Evolutionary conservation across 2,113 vertebrate species (phyloP), one percentile per base, ranked within the genome.

Genomic region (Australoheros scitulus): DNA sequence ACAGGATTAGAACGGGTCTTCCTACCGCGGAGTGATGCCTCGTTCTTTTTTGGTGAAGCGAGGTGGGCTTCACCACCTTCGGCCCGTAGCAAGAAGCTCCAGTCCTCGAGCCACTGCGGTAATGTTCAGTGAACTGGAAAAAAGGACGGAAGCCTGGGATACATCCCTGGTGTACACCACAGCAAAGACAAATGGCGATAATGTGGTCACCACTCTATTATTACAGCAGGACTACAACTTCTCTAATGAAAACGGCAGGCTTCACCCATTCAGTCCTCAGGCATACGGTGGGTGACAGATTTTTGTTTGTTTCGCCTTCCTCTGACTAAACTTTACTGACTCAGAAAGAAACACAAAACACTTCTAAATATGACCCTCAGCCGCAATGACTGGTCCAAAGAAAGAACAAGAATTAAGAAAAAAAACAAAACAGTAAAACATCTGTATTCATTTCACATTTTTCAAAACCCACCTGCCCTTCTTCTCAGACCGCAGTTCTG

Each of bases 1-100:
- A 65, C 26, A 5, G 59, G 10, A 72, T 17, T 29, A 65, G 2
- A 80, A 7, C 18, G 15, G 11, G 17, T 52, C 6, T 63, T 65
- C 34, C 14, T 68, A 15, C 20, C 56, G 22, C 32, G 41, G 43
- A 75, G 74, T 17, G 14, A 96, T 96, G 95, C 95, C 95, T 80
- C 95, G 95, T 20, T 96, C 95, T 2, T 96, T 96, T 82, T 78
- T 96, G 91, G 95, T 96, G 61, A 96, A 94, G 79, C 89, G 94
- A n/a, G 93, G 92, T 77, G 90, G 92, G 38, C 87, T 92, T n/a
- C 82, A 87, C 52, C 76, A 89, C 57, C 74, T 89, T 29, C 92
- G 88, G 34, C 77, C 61, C 3, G 2, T 60, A 58, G 81, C 74
- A 1, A 83, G 85, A 29, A 87, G 76, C 47, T 76, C 86, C 5